Conservation (phyloP, 2,113 vertebrate genomes). For the Stegostoma tigrinum region DNA sequence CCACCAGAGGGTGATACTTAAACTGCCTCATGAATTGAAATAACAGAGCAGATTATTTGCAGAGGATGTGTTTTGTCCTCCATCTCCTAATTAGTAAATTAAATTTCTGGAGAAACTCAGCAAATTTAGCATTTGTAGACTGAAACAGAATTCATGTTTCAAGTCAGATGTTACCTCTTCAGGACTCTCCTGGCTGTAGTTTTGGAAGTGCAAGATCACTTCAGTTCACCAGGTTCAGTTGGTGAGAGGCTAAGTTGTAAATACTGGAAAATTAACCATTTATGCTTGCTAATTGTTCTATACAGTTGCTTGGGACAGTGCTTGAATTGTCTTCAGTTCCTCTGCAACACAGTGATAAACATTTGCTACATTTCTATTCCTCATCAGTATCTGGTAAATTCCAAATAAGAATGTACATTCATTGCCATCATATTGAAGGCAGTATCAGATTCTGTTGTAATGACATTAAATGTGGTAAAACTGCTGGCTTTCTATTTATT, state of each 20-base stretch:
- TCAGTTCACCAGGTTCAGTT: not conserved
- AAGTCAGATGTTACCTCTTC: too few species aligned
- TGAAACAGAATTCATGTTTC: too few species aligned
- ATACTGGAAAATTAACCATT: not conserved
- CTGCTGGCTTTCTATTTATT: not conserved
- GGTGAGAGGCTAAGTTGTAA: not conserved
- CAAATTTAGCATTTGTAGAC: too few species aligned
- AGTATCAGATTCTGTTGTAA: not conserved
- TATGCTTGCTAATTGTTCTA: not conserved
- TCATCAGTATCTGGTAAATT: not conserved
- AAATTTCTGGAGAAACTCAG: too few species aligned
- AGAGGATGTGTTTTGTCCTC: not conserved
- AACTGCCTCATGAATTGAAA: not conserved
- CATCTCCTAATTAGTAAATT: too few species aligned
- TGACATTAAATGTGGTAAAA: not conserved
- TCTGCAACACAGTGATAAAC: not conserved
- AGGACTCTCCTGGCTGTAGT: not conserved
- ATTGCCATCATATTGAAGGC: not conserved
- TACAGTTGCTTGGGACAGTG: not conserved
- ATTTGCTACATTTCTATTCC: not conserved
- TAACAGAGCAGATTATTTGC: not conserved
- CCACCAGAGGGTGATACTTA: conserved; percentile 18
- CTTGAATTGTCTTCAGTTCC: not conserved
- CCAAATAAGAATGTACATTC: not conserved
- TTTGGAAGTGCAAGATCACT: not conserved